Percentiles rank a stretch among this genome's conserved stretches.
phyloP scores from a whole-genome alignment of 2,113 vertebrate species.

The Amblyornis subalaris region DNA sequence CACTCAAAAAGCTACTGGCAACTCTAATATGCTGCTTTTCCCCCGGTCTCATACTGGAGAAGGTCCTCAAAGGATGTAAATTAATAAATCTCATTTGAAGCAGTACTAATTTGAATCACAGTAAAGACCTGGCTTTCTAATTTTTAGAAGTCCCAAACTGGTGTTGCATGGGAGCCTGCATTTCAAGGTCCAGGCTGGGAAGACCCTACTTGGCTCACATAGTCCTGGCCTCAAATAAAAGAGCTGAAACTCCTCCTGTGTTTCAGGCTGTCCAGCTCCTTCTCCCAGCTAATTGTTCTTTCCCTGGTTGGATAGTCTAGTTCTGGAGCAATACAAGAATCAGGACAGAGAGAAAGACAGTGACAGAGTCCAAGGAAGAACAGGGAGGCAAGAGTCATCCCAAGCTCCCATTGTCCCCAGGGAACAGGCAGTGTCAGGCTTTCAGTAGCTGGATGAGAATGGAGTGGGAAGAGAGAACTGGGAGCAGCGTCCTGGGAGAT shows the following conservation, averaged over 20 bases:
- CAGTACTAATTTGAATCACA: background rate
- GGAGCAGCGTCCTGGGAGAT: background rate
- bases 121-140: background rate
- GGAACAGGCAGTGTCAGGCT: background rate
- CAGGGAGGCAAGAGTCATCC: background rate
- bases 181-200: background rate
- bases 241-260: background rate
- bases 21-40: background rate
- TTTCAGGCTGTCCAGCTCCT: background rate
- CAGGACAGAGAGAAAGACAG: conserved; percentile 13
- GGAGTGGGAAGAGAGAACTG: background rate
- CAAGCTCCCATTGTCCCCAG: background rate
- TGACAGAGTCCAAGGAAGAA: background rate
- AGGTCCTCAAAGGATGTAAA: background rate
- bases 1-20: background rate
- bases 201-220: background rate
- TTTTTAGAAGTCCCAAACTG: background rate
- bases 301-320: conserved; percentile 50
- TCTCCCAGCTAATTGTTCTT: conserved; percentile 44
- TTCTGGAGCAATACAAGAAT: conserved; percentile 44
- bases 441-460: background rate
- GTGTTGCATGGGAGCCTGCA: background rate
- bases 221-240: background rate
- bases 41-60: background rate
- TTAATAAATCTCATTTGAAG: background rate